Evolutionary conservation across 2,113 vertebrate genomes (phyloP).

Genomic region (Phaethon lepturus): DNA sequence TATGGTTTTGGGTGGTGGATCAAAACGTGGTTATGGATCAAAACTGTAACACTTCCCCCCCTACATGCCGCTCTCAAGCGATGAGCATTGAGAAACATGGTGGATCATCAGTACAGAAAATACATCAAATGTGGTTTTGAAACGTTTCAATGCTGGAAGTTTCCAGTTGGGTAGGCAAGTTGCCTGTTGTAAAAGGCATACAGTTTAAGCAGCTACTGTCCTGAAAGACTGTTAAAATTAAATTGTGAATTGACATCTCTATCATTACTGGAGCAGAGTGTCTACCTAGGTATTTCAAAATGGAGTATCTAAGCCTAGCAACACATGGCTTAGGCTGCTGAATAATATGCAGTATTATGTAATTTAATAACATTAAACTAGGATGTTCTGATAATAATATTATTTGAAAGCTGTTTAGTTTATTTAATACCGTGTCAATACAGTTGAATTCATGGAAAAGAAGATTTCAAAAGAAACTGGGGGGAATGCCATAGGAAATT

Average conservation of each 20-base stretch:
- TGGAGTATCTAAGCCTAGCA: not conserved
- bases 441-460: not conserved
- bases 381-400: conserved; percentile 15
- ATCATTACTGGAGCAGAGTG: not conserved
- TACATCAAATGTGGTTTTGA: not conserved
- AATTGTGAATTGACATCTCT: conserved; percentile 18
- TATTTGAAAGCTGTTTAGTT: conserved; percentile 20
- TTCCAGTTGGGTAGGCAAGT: not conserved
- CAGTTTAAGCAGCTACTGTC: not conserved
- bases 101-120: not conserved
- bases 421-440: conserved; percentile 8
- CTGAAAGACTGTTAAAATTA: conserved; percentile 15
- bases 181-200: not conserved
- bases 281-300: not conserved
- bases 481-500: not conserved
- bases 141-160: not conserved
- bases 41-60: not conserved
- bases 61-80: rapidly evolving
- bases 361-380: conserved; percentile 28
- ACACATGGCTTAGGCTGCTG: not conserved
- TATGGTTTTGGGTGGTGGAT: too few species aligned
- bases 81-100: not conserved
- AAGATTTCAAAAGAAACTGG: conserved; percentile 10
- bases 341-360: not conserved
- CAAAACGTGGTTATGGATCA: too few species aligned